These are phyloP conservation scores for Dolomedes plantarius DNA, from an alignment of 2,888 invertebrate genomes.

Conservation along the genomic window DNA sequence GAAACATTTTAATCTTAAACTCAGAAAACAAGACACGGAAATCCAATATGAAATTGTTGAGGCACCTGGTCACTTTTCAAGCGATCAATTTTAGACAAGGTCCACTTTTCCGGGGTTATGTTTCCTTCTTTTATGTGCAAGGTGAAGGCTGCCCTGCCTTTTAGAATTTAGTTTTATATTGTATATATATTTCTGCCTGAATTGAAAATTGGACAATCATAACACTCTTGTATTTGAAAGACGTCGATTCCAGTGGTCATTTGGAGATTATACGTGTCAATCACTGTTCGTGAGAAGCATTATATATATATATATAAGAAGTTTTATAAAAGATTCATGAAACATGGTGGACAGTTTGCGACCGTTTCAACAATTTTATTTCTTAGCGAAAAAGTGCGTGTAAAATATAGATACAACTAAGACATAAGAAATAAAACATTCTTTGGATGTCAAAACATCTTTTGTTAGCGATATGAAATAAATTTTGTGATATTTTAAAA, in stretches of 20 bases:
- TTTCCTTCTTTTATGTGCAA: slow-evolving; percentile 3
- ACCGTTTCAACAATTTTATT: too few species aligned
- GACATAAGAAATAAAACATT: too few species aligned
- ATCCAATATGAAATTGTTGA: slow-evolving; percentile 63
- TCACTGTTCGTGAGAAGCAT: too few species aligned
- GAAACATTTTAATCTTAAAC: slow-evolving; percentile 62
- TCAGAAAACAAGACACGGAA: slow-evolving; percentile 36
- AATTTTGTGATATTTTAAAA: too few species aligned
- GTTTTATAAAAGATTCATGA: too few species aligned
- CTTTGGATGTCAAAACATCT: too few species aligned
- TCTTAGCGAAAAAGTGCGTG: too few species aligned
- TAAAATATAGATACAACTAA: too few species aligned
- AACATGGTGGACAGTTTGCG: too few species aligned
- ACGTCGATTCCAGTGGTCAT: neutral
- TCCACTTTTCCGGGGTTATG: slow-evolving; percentile 65
- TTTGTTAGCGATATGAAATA: too few species aligned
- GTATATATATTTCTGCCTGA: neutral
- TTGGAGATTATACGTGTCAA: slow-evolving; percentile 1
- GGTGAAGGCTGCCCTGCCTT: neutral
- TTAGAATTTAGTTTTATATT: neutral
- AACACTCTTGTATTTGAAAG: neutral
- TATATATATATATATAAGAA: too few species aligned
- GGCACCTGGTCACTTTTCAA: slow-evolving; percentile 55
- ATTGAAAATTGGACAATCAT: neutral
- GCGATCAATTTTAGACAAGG: slow-evolving; percentile 65